phyloP scores from a whole-genome alignment of 2,113 vertebrate species.

The Ctenodactylus gundi region DNA sequence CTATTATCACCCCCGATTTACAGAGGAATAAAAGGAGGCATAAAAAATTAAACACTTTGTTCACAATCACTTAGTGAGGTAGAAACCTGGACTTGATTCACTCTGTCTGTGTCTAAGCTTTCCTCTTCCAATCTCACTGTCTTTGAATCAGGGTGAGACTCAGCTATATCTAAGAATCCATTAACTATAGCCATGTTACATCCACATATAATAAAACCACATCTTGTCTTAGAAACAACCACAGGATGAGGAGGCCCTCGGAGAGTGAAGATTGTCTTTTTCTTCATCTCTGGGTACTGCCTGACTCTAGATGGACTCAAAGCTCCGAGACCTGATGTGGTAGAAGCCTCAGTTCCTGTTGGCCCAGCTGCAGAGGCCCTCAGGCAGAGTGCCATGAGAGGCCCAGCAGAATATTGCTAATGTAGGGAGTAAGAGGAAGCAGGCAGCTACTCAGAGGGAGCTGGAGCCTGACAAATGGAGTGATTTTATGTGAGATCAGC shows the following conservation, averaged over 20 bases:
- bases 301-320: not conserved
- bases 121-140: not conserved
- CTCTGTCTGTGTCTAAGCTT: not conserved
- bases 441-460: not conserved
- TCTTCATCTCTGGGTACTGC: not conserved
- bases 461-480: constrained; percentile 57
- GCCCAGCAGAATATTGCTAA: not conserved
- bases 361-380: not conserved
- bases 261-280: not conserved
- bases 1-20: not conserved
- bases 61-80: not conserved
- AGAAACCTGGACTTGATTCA: not conserved
- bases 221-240: not conserved
- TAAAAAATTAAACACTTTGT: not conserved
- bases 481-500: constrained; percentile 79
- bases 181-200: too few species aligned
- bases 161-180: not conserved
- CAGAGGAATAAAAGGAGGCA: not conserved
- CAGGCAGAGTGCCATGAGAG: not conserved
- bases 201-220: too few species aligned
- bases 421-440: not conserved
- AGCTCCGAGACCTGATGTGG: not conserved
- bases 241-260: fast-evolving
- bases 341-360: not conserved
- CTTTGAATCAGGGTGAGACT: not conserved